Evolutionary conservation across 2,113 vertebrate species (phyloP).

Genomic region (Camelus bactrianus): DNA sequence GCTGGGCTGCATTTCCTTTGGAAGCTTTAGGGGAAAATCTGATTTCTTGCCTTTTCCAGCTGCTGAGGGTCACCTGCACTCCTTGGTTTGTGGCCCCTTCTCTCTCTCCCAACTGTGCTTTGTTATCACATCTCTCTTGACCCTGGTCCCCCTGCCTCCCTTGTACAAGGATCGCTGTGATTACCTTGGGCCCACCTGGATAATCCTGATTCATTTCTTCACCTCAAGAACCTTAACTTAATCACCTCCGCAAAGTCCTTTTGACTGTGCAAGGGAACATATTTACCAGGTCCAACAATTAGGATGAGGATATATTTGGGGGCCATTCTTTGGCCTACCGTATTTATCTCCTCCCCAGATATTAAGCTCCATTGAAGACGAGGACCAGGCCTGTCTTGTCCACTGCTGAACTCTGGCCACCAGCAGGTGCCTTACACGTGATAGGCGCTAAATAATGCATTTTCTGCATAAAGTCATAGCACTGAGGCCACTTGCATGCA

Average conservation of each 20-base stretch:
- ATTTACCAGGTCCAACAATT: background rate
- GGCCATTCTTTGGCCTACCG: background rate
- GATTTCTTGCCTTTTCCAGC: background rate
- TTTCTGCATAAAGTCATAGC: constrained; percentile 11
- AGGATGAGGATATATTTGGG: background rate
- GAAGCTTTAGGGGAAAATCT: background rate
- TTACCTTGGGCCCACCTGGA: background rate
- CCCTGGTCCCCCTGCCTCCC: background rate
- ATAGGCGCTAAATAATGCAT: background rate
- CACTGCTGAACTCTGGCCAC: background rate
- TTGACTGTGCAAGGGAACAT: background rate
- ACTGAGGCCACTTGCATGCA: background rate
- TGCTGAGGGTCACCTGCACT: background rate
- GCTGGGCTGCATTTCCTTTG: background rate
- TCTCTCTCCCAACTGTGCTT: background rate
- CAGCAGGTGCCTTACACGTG: background rate
- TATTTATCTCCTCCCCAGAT: background rate
- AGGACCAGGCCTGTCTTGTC: background rate
- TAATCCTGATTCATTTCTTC: background rate
- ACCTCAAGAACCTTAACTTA: background rate
- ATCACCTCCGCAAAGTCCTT: background rate
- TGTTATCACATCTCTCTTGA: background rate
- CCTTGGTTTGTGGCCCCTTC: background rate
- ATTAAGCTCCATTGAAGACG: background rate
- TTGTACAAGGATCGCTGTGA: background rate